Percentiles rank a stretch among this genome's conserved stretches.
phyloP scores from a whole-genome alignment of 2,113 vertebrate species.

The Ctenomys sociabilis region DNA sequence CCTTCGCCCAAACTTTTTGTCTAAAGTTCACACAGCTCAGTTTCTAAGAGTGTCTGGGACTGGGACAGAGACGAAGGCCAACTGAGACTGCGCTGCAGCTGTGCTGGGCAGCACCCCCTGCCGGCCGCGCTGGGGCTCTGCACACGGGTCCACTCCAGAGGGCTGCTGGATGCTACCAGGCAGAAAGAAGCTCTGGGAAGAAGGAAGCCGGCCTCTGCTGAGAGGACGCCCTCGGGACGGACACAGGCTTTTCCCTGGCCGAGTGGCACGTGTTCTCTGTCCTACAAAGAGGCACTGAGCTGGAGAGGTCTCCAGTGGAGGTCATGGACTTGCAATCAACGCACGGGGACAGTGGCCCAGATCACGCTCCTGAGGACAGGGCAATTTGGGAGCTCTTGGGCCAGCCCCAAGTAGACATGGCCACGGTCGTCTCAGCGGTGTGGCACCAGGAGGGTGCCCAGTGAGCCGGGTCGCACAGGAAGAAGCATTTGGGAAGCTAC shows the following conservation, averaged over 20 bases:
- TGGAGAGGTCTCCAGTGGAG: background rate
- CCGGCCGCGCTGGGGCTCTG: rapidly evolving
- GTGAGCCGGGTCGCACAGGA: background rate
- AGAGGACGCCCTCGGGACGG: background rate
- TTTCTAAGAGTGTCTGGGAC: background rate
- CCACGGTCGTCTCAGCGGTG: background rate
- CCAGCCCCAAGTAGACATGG: background rate
- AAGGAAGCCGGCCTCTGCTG: background rate
- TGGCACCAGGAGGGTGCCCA: background rate
- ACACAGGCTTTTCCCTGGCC: too few relatives aligned
- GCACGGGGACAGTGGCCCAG: background rate
- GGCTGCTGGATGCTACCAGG: too few relatives aligned
- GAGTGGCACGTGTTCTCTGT: too few relatives aligned
- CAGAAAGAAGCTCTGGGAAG: background rate
- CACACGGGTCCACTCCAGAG: background rate
- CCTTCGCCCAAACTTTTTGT: background rate
- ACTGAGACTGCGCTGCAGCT: rapidly evolving
- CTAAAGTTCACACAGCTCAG: rapidly evolving
- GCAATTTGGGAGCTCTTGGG: background rate
- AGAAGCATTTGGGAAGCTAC: too few relatives aligned
- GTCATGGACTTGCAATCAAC: background rate
- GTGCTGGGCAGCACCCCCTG: background rate
- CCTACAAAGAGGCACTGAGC: background rate
- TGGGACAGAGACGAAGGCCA: background rate
- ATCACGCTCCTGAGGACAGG: background rate